Conservation (phyloP, 2,888 invertebrate species). For the Andrena haemorrhoa region DNA sequence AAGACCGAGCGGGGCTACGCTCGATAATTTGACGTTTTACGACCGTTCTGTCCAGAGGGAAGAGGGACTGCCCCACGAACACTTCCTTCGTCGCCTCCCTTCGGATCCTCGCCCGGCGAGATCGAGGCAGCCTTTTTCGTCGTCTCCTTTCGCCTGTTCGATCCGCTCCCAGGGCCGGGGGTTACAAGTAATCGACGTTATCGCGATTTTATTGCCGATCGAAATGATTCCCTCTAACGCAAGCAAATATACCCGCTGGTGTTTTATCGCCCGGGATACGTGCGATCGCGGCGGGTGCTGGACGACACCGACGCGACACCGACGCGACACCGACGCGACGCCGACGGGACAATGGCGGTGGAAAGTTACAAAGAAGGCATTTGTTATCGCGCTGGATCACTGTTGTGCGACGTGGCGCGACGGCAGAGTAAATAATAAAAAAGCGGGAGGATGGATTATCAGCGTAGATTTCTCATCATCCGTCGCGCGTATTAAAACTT, state of each 20-base stretch:
- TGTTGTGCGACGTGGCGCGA: not conserved
- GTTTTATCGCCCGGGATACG: conserved; percentile 41
- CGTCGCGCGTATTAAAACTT: no score
- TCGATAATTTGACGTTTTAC: conserved; percentile 67
- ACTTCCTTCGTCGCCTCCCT: conserved; percentile 5
- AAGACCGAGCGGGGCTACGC: conserved; percentile 50
- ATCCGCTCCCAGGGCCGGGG: not conserved
- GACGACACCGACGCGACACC: no score
- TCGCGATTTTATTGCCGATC: conserved; percentile 42
- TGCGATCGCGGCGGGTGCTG: conserved; percentile 6
- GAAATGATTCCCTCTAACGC: conserved; percentile 44
- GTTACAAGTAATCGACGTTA: conserved; percentile 53
- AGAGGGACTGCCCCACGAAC: conserved; percentile 44
- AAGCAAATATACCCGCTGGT: conserved; percentile 29
- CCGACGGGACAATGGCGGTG: not conserved
- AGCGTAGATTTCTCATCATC: no score
- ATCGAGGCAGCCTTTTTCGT: conserved; percentile 6
- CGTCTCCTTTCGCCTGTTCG: not conserved
- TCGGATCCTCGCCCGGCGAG: not conserved
- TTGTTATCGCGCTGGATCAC: not conserved
- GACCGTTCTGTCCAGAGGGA: conserved; percentile 50
- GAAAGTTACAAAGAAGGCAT: conserved; percentile 3
- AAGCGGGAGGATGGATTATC: no score
- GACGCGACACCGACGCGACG: no score
- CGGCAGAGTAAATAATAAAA: not conserved